phyloP scores from a whole-genome alignment of 2,113 vertebrate species.

The Osmerus eperlanus region DNA sequence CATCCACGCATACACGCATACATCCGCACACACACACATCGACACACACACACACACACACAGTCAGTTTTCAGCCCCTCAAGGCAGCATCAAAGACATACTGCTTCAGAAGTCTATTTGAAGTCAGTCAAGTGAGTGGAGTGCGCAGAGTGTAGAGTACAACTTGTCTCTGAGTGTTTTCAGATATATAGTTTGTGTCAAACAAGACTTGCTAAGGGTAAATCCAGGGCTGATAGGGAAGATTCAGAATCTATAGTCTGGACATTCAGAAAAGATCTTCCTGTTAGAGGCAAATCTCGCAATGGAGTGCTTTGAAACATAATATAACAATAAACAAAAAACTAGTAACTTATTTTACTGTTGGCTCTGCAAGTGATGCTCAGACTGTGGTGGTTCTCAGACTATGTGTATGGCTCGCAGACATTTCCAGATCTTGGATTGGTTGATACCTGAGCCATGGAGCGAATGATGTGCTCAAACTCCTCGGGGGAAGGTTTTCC shows the following conservation, averaged over 20 bases:
- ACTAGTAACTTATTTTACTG: neutral
- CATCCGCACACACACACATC: neutral
- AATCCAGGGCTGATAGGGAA: conserved; percentile 12
- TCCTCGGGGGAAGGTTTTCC: conserved; percentile 77
- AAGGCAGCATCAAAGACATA: conserved; percentile 48
- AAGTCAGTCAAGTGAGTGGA: conserved; percentile 35
- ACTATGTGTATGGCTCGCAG: too few relatives aligned
- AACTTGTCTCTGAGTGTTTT: conserved; percentile 15
- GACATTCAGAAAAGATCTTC: neutral
- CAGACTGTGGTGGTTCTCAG: too few relatives aligned
- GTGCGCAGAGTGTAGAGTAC: neutral
- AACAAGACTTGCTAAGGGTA: conserved; percentile 1
- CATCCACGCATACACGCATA: neutral
- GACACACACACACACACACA: neutral
- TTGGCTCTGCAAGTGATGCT: neutral
- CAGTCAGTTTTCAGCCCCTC: conserved; percentile 17
- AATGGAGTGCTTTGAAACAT: neutral
- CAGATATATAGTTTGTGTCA: conserved; percentile 19
- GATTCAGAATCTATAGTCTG: neutral
- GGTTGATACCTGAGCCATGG: conserved; percentile 86
- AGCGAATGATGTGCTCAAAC: conserved; percentile 81
- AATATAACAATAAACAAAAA: neutral
- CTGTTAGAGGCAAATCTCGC: neutral
- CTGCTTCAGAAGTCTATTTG: conserved; percentile 46
- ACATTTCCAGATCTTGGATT: neutral